Conservation (phyloP, 2,113 vertebrate species). For the Dromaius novaehollandiae region DNA sequence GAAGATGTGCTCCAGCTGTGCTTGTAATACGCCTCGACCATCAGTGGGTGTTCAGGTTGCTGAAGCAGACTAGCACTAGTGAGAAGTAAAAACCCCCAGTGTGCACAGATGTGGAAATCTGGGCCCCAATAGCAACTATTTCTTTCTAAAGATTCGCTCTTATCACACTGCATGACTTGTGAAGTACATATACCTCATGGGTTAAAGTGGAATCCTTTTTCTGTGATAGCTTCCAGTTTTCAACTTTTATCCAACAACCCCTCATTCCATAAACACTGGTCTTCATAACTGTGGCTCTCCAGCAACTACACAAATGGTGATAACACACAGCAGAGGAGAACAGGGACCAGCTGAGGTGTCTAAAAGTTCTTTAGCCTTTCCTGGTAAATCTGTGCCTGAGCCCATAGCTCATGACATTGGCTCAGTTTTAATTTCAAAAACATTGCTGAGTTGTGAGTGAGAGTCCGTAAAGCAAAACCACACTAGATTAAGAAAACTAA, state of each 20-base stretch:
- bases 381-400: background rate
- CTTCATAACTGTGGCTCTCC: background rate
- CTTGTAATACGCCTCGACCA: background rate
- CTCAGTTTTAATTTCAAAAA: background rate
- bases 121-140: background rate
- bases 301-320: background rate
- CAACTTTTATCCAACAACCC: background rate
- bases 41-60: fast-evolving
- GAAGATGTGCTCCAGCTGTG: background rate
- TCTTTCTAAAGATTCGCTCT: background rate
- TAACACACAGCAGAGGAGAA: background rate
- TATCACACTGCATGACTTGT: background rate
- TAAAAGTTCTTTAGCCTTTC: background rate
- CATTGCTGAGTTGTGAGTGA: background rate
- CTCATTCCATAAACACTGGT: background rate
- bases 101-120: background rate
- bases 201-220: background rate
- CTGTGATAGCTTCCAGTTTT: background rate
- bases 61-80: background rate
- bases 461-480: background rate
- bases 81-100: background rate
- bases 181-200: background rate
- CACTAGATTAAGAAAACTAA: background rate
- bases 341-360: fast-evolving
- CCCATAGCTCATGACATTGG: background rate